Evolutionary conservation across 2,113 vertebrate species (phyloP).

Genomic region (Hoplias malabaricus): DNA sequence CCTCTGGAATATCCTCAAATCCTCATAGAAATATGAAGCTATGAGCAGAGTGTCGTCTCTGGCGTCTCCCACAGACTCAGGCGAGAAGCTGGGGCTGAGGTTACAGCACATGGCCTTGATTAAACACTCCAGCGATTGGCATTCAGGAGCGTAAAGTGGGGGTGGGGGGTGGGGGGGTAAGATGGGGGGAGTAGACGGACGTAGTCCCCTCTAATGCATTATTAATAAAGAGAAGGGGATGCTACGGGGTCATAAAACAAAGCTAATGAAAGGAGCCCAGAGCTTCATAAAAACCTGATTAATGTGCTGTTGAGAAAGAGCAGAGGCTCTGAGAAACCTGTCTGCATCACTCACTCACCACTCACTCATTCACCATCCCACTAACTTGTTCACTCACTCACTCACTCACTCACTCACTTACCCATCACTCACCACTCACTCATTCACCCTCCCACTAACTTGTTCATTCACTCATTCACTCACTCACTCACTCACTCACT

Average conservation of each 20-base stretch:
- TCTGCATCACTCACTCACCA: too few relatives aligned
- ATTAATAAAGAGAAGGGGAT: neutral
- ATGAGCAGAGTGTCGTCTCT: neutral
- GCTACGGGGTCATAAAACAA: neutral
- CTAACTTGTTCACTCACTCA: too few relatives aligned
- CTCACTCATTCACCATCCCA: too few relatives aligned
- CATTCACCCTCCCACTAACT: too few relatives aligned
- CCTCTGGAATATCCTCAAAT: too few relatives aligned
- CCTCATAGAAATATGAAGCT: too few relatives aligned
- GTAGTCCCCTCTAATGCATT: neutral
- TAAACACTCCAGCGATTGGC: neutral
- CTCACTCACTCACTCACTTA: too few relatives aligned
- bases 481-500: too few relatives aligned
- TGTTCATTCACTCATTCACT: too few relatives aligned
- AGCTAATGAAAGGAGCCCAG: neutral
- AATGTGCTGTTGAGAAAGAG: neutral
- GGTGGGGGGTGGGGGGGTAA: too few relatives aligned
- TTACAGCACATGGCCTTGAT: neutral
- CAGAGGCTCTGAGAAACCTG: too few relatives aligned
- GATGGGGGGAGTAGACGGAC: neutral
- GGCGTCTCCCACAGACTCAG: neutral
- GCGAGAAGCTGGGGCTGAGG: neutral
- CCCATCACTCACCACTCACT: too few relatives aligned
- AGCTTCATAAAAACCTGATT: neutral
- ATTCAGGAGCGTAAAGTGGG: neutral